These are phyloP conservation scores for Arctia plantaginis DNA, from an alignment of 2,888 invertebrate genomes.

Conservation along the genomic window DNA sequence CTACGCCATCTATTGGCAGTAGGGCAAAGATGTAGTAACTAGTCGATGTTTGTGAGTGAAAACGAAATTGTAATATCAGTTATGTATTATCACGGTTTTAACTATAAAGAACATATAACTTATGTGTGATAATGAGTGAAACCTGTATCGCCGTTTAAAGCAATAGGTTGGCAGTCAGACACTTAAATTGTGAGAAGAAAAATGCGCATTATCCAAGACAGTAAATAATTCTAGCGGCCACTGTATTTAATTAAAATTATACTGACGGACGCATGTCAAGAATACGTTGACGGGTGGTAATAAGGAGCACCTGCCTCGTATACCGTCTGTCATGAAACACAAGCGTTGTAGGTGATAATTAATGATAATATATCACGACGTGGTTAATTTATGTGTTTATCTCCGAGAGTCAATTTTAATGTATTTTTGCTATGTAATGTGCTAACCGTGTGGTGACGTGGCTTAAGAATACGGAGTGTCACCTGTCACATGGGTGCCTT, in stretches of 20 bases:
- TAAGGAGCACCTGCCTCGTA: conserved; percentile 11
- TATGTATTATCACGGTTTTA: not conserved
- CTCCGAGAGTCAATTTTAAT: not conserved
- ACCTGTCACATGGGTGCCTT: not conserved
- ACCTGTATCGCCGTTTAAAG: not conserved
- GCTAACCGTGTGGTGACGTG: not conserved
- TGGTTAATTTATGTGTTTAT: not conserved
- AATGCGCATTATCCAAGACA: not conserved
- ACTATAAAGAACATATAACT: not conserved
- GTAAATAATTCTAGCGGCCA: not conserved
- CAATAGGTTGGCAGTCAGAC: not conserved
- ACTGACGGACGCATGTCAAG: conserved; percentile 1
- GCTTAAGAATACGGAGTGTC: not conserved
- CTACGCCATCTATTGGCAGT: conserved; percentile 51
- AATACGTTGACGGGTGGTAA: conserved; percentile 6
- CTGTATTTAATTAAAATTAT: not conserved
- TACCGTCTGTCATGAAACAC: not conserved
- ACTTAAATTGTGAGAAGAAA: not conserved
- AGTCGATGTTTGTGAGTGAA: not conserved
- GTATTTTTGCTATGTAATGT: not conserved
- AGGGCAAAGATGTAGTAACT: not conserved
- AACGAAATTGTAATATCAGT: not conserved
- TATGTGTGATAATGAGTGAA: too few species aligned
- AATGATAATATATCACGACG: conserved; percentile 6
- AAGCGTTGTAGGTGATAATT: conserved; percentile 1